Conservation (phyloP, 2,113 vertebrate genomes). For the Boleophthalmus pectinirostris region DNA sequence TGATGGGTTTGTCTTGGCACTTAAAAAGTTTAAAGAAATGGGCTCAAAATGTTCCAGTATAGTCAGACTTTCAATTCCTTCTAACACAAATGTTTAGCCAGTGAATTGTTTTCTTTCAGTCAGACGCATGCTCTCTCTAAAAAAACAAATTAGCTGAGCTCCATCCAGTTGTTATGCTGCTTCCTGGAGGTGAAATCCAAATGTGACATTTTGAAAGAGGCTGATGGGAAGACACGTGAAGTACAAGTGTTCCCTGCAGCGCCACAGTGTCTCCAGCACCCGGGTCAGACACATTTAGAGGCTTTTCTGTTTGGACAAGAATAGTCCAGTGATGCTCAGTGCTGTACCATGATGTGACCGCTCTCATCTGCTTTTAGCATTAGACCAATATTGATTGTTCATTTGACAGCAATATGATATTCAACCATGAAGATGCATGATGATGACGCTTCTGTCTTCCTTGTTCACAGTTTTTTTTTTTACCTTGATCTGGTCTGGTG, state of each 20-base stretch:
- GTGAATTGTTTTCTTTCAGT: neutral
- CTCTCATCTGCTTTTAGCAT: neutral
- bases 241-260: constrained; percentile 60
- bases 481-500: neutral
- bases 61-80: neutral
- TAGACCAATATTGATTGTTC: constrained; percentile 11
- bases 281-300: constrained; percentile 65
- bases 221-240: constrained; percentile 50
- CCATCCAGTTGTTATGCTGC: constrained; percentile 26
- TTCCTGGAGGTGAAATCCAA: constrained; percentile 46
- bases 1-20: too few relatives aligned
- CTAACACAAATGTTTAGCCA: neutral
- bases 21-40: too few relatives aligned
- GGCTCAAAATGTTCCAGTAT: too few relatives aligned
- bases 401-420: neutral
- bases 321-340: constrained; percentile 18
- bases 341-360: neutral
- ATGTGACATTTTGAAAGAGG: constrained; percentile 62
- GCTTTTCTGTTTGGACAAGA: constrained; percentile 26
- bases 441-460: neutral
- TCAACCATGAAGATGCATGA: too few relatives aligned
- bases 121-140: neutral
- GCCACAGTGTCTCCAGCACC: constrained; percentile 33
- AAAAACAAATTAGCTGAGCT: constrained; percentile 31
- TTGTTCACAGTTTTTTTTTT: too few relatives aligned